Percentiles rank a stretch among this genome's conserved stretches.
These are phyloP conservation scores for Pachyuromys duprasi DNA, from an alignment of 2,797 vertebrate genomes.

Conservation along the genomic window DNA sequence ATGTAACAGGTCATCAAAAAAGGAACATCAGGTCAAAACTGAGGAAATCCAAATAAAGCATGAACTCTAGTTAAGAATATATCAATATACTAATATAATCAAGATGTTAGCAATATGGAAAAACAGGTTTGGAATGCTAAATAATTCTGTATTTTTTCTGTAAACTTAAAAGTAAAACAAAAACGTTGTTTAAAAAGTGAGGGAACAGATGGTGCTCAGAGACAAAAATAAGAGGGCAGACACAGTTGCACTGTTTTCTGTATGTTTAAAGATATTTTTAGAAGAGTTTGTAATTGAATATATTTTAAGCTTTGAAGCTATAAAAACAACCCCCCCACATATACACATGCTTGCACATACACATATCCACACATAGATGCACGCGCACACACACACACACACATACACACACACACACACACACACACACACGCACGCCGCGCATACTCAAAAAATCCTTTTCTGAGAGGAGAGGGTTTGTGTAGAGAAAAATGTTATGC, in stretches of 20 bases:
- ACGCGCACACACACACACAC: neutral
- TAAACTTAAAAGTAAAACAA: slow-evolving; percentile 40
- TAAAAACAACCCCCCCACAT: neutral
- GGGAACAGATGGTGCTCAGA: neutral
- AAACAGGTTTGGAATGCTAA: neutral
- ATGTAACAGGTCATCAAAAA: neutral
- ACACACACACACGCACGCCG: no score
- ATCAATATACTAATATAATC: neutral
- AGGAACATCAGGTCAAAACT: neutral
- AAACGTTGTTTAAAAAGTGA: neutral
- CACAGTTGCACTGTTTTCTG: neutral
- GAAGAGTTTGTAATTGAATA: neutral
- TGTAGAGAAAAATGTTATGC: neutral
- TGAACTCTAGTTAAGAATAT: neutral
- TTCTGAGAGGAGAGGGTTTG: neutral
- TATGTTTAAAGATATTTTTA: slow-evolving; percentile 15
- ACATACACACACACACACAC: neutral
- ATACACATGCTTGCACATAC: neutral
- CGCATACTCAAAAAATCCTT: neutral
- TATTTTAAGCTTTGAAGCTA: neutral
- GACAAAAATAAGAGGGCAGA: neutral
- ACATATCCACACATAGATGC: neutral
- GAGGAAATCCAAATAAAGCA: neutral
- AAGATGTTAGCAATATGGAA: neutral
- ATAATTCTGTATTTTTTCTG: neutral